phyloP scores from a whole-genome alignment of 1,140 invertebrate genomes.

The Glossosoma conforme region DNA sequence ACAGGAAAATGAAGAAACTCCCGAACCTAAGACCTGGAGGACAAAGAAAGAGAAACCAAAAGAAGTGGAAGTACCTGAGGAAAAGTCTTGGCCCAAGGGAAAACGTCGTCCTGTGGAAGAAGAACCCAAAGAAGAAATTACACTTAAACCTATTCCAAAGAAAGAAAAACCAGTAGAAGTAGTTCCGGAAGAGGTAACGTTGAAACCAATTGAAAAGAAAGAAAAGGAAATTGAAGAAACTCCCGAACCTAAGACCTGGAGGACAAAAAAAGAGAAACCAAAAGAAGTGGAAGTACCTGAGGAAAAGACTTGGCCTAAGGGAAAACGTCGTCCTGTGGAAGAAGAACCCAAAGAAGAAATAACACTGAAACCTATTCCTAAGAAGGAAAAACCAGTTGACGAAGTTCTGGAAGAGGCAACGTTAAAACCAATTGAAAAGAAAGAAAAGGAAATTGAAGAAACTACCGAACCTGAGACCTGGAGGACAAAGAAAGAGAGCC shows the following conservation, averaged over 20 bases:
- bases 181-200: constrained; percentile 32
- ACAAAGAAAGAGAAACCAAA: constrained; percentile 34
- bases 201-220: constrained; percentile 35
- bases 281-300: constrained; percentile 27
- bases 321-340: constrained; percentile 38
- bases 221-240: constrained; percentile 30
- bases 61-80: constrained; percentile 37
- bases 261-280: constrained; percentile 39
- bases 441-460: constrained; percentile 37
- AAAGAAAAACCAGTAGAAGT: constrained; percentile 35
- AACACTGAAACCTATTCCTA: constrained; percentile 39
- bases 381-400: constrained; percentile 34
- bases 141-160: constrained; percentile 48
- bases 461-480: constrained; percentile 34
- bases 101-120: constrained; percentile 43
- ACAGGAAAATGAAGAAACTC: constrained; percentile 23
- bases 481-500: no score
- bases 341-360: constrained; percentile 39
- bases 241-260: constrained; percentile 42
- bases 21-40: constrained; percentile 38
- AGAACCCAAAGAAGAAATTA: constrained; percentile 36
- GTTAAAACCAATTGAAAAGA: constrained; percentile 39
- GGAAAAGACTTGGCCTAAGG: constrained; percentile 40
- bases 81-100: constrained; percentile 43
- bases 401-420: constrained; percentile 33